Base-by-base conservation (phyloP, 2,797 vertebrate genomes). In the Cygnus olor region DNA sequence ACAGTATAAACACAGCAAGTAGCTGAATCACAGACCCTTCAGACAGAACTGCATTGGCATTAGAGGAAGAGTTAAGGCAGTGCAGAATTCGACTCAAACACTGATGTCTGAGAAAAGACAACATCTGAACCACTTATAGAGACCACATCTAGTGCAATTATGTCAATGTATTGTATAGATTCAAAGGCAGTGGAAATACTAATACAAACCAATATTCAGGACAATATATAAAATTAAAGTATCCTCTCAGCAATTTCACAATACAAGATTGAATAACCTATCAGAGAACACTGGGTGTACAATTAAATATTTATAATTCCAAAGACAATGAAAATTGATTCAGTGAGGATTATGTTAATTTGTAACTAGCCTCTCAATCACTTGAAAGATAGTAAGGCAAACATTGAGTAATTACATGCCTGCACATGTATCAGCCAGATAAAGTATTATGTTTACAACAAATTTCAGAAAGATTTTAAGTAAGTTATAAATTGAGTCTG, bases 271-370 rank as follows among this genome's bases (percentile, higher is more conserved):
- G 49, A 89, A 86, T 51, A 89, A 74, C 20, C 32, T 72, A 91
- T 53, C 83, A 30, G 28, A 80, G 27, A 91, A 47, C 24, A 63
- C 15, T 28, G 32, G 49, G 25, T 68, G 30, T 42, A 61, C 65
- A 93, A 82, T 79, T 80, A 94, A 44, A 65, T 81, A 94, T 81
- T 93, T 72, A 83, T 66, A 0, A 92, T 89, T 83, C 74, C 44
- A 83, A 89, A 88, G 42, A 83, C 70, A 87, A 80, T 40, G 36
- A 93, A 83, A 86, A 93, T 7, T 73, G 42, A 92, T 88, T 91
- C 47, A 66, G 36, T 64, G 21, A 88, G 54, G 87, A 95, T 65
- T 80, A 90, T n/a, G 40, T 64, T 83, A 81, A 91, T 88, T 93
- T 91, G n/a, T 42, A 94, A 70, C 38, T 79, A 53, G 54, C 47